Evolutionary conservation across 2,888 invertebrate genomes (phyloP), one percentile per base, ranked within the genome.

Genomic region (Torymus tubicola): DNA sequence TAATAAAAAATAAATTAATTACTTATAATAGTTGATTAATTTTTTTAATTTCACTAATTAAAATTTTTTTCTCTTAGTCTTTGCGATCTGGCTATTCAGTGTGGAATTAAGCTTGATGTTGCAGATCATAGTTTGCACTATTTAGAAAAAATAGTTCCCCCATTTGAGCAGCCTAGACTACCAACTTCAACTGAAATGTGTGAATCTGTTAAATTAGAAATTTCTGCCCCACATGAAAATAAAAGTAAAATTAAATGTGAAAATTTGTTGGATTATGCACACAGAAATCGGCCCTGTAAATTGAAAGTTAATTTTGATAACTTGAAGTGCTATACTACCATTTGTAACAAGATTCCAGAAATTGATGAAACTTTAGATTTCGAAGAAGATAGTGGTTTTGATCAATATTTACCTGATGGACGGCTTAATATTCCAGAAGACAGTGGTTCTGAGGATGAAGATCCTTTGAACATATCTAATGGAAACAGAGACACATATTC

Each of bases 111-210:
- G 21, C 65, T 90, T 21, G 70, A 87, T 31, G 71, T 88, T 14
- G 60, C 86, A 2, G 85, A 90, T 68, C 84, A 85, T 0, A 87
- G 85, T 71, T 79, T 89, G 52, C 88, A 90, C 61, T 90, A 87
- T 63, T 42, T 90, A 2, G 88, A 90, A 52, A 89, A 90, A 82
- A 78, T 86, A 42, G 87, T 90, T 5, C 78, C 88, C 1, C 80
- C 83, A 13, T 89, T 87, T 71, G 85, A 87, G 64, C 86, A 84
- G 64, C 31, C 81, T 12, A 81, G 74, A 76, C 80, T 86, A 67
- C 82, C 85, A 42, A 84, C 64, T 58, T 12, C 85, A 3, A 53
- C 83, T n/a, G 84, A 86, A 82, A 79, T 86, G 24, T 85, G 85
- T 16, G 72, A 85, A 67, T 16, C 61, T 0, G 85, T 87, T 2